Conservation (phyloP, 2,797 vertebrate genomes). For the Chaetodon trifasciatus region DNA sequence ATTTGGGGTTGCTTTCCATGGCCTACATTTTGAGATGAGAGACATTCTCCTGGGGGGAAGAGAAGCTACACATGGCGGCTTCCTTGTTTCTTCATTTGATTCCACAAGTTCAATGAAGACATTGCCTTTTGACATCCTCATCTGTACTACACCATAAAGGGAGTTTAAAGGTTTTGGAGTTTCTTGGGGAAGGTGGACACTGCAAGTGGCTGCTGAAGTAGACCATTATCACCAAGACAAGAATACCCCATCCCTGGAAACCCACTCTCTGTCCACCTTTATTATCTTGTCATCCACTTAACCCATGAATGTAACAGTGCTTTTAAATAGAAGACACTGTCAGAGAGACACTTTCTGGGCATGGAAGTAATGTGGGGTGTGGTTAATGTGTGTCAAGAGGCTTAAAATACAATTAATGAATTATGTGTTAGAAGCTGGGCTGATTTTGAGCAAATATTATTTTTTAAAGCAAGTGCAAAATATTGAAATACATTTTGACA, state of each 20-base stretch:
- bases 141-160: neutral
- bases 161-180: neutral
- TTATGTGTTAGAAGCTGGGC: neutral
- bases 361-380: constrained; percentile 22
- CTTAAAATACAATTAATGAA: neutral
- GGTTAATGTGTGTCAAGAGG: constrained; percentile 8
- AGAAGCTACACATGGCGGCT: neutral
- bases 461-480: neutral
- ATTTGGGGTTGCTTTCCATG: constrained; percentile 26
- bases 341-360: constrained; percentile 24
- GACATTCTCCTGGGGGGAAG: neutral
- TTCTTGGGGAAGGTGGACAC: constrained; percentile 38
- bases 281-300: constrained; percentile 74
- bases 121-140: constrained; percentile 1
- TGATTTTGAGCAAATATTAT: constrained; percentile 5
- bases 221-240: constrained; percentile 68
- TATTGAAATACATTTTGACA: neutral
- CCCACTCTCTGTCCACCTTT: constrained; percentile 63
- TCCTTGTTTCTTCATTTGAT: constrained; percentile 4
- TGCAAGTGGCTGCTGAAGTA: constrained; percentile 41
- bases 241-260: constrained; percentile 63
- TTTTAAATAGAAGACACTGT: constrained; percentile 55
- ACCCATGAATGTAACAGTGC: constrained; percentile 56
- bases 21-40: constrained; percentile 45
- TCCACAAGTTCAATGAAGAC: constrained; percentile 3